phyloP scores from a whole-genome alignment of 1,140 invertebrate species.

The Ceratitis capitata region DNA sequence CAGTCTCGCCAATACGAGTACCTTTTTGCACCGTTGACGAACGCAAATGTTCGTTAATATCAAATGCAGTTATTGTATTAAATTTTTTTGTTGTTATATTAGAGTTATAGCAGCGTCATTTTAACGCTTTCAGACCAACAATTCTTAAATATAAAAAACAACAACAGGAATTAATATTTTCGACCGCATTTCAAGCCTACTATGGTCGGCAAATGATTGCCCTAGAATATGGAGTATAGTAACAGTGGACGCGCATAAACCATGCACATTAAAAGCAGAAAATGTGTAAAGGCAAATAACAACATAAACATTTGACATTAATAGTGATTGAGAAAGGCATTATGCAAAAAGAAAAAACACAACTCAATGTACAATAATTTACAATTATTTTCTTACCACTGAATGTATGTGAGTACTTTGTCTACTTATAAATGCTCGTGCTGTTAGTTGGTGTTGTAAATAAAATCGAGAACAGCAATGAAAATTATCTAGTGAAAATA shows the following conservation, averaged over 20 bases:
- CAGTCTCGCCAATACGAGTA: no score
- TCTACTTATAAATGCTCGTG: not conserved
- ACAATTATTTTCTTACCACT: no score
- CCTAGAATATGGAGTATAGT: not conserved
- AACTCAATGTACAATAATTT: no score
- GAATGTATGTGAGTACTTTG: not conserved
- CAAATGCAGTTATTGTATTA: not conserved
- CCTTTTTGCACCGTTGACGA: no score
- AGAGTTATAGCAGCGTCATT: not conserved
- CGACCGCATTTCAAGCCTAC: not conserved
- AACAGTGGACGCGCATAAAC: not conserved
- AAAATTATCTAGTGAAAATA: conserved; percentile 28
- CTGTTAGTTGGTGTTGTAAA: not conserved
- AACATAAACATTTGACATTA: conserved; percentile 20
- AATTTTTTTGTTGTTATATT: not conserved
- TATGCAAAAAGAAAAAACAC: not conserved
- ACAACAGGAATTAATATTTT: not conserved
- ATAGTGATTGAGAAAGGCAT: conserved; percentile 13
- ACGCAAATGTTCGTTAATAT: not conserved
- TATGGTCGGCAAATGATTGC: not conserved
- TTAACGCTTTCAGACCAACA: not conserved
- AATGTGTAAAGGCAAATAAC: not conserved
- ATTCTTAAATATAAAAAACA: not conserved
- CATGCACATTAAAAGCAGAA: not conserved
- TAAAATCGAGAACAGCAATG: conserved; percentile 15